Evolutionary conservation across 2,888 invertebrate species (phyloP), one percentile per base, ranked within the genome.

Genomic region (Anagyrus pseudococci): DNA sequence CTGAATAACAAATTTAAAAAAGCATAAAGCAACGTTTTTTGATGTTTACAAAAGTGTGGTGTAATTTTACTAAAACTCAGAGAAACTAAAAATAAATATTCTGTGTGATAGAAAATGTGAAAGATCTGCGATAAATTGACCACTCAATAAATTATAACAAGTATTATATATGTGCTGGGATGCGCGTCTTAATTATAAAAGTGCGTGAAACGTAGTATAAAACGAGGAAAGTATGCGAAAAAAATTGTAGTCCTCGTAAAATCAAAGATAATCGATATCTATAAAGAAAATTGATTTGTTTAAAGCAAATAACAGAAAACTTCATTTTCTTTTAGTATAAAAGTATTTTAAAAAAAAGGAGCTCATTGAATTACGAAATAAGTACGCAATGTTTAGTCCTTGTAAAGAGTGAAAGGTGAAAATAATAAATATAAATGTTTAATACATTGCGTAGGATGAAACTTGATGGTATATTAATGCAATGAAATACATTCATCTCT

Each of bases 361-460:
- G n/a, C n/a, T n/a, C n/a, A n/a, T n/a, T n/a, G n/a, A n/a, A n/a
- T n/a, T n/a, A n/a, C n/a, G n/a, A n/a, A n/a, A n/a, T n/a, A n/a
- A n/a, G n/a, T n/a, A n/a, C n/a, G 56, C 68, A 70, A 67, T 67
- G 59, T 71, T 73, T 73, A 73, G 70, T 74, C 71, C 70, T 69
- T 62, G 71, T 72, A 13, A 41, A 41, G n/a, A 47, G 47, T 7
- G 33, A 25, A 46, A 20, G 3, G 15, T 37, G 40, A 55, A 49
- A 55, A 17, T 68, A 70, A 73, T 13, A 4, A 13, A 2, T 4
- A 74, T 77, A 72, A 76, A 75, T 75, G 73, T 77, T 75, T 67
- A 70, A 73, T 69, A 71, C 71, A 69, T 71, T 72, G 72, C 69
- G 67, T 68, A 72, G 68, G 72, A 46, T 37, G n/a, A 43, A 73